Evolutionary conservation across 2,888 invertebrate species (phyloP).

Genomic region (Epinotia demarniana): DNA sequence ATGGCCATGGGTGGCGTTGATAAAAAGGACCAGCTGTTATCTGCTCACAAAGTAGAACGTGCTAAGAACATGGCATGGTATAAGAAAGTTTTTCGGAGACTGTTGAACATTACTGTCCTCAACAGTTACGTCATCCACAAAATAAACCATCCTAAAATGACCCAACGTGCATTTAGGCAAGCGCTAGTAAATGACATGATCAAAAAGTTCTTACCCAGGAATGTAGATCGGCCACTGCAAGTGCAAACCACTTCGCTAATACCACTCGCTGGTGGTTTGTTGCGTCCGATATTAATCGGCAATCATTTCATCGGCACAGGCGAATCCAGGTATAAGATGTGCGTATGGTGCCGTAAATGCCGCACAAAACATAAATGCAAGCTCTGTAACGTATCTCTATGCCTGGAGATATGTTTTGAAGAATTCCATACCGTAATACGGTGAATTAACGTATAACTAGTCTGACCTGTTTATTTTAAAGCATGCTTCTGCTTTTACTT

Average conservation of each 20-base stretch:
- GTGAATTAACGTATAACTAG: too few species aligned
- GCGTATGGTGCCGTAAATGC: neutral
- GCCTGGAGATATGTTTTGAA: too few species aligned
- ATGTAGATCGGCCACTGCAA: neutral
- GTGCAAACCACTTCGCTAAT: neutral
- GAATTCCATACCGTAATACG: too few species aligned
- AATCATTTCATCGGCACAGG: conserved; percentile 5
- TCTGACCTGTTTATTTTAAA: too few species aligned
- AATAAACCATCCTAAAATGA: neutral
- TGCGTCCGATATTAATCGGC: neutral
- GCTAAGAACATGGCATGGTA: neutral
- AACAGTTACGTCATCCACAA: neutral
- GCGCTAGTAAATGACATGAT: neutral
- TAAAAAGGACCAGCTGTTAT: conserved; percentile 29
- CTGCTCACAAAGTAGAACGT: neutral
- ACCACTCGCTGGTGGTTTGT: neutral
- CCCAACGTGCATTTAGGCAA: neutral
- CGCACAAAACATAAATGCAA: neutral
- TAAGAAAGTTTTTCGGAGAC: conserved; percentile 4
- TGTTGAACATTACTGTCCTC: neutral
- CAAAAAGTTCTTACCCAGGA: neutral
- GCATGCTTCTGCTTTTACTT: too few species aligned
- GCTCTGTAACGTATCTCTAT: too few species aligned
- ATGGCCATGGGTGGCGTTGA: conserved; percentile 36
- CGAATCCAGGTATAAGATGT: neutral